phyloP scores from a whole-genome alignment of 2,113 vertebrate species.

The Xiphorhynchus elegans region DNA sequence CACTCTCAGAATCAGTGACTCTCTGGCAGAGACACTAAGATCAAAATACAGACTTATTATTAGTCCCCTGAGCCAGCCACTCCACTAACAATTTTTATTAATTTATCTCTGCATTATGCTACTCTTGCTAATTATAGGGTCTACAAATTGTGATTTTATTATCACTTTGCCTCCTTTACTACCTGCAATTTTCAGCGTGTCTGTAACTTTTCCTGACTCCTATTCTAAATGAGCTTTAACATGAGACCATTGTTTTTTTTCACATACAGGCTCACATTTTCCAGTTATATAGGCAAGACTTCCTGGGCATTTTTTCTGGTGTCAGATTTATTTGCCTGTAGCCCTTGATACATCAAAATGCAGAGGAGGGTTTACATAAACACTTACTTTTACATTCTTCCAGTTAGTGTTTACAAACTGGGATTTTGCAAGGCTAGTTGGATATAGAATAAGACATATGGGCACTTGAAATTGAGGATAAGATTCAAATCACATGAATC shows the following conservation, averaged over 20 bases:
- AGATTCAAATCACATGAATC: background rate
- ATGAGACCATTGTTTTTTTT: background rate
- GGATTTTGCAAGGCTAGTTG: constrained; percentile 26
- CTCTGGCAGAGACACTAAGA: background rate
- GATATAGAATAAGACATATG: background rate
- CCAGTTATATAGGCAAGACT: background rate
- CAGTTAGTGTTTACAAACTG: background rate
- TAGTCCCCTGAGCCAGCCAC: background rate
- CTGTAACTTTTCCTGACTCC: background rate
- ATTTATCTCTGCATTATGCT: constrained; percentile 10
- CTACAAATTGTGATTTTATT: background rate
- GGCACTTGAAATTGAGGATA: background rate
- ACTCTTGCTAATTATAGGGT: constrained; percentile 5
- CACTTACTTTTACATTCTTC: background rate
- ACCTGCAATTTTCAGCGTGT: background rate
- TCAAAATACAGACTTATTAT: background rate
- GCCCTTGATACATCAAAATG: background rate
- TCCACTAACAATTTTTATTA: constrained; percentile 6
- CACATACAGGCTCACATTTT: background rate
- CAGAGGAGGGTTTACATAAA: background rate
- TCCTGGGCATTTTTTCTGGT: background rate
- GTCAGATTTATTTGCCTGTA: background rate
- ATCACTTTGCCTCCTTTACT: background rate
- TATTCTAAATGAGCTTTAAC: background rate
- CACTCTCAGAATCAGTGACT: background rate